phyloP scores from a whole-genome alignment of 1,140 invertebrate genomes.

The Ectropis grisescens region DNA sequence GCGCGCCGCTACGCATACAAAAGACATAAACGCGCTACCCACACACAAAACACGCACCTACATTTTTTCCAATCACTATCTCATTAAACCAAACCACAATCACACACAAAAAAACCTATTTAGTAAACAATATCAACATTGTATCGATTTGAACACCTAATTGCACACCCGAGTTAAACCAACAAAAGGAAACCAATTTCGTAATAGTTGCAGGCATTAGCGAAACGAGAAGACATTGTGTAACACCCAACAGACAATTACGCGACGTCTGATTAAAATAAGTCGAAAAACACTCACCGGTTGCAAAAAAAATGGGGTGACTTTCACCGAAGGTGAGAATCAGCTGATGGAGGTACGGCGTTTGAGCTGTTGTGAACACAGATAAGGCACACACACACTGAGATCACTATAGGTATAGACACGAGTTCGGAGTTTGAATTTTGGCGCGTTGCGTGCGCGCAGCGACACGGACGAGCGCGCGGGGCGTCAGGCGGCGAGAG shows the following conservation, averaged over 20 bases:
- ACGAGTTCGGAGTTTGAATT: constrained; percentile 23
- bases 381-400: constrained; percentile 54
- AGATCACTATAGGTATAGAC: constrained; percentile 29
- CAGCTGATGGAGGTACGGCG: constrained; percentile 15
- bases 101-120: too few species aligned
- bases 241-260: constrained; percentile 35
- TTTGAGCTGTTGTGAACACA: constrained; percentile 25
- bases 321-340: constrained; percentile 37
- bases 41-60: too few species aligned
- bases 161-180: too few species aligned
- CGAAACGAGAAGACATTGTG: constrained; percentile 29
- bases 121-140: too few species aligned
- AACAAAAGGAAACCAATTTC: constrained; percentile 7
- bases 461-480: constrained; percentile 38
- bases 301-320: constrained; percentile 43
- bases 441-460: constrained; percentile 39
- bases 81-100: too few species aligned
- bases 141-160: too few species aligned
- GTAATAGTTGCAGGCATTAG: constrained; percentile 16
- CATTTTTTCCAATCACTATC: too few species aligned
- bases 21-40: too few species aligned
- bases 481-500: constrained; percentile 47
- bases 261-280: constrained; percentile 37
- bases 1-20: too few species aligned
- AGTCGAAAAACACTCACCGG: constrained; percentile 48